phyloP scores from a whole-genome alignment of 2,113 vertebrate species.

The Alexandromys fortis region DNA sequence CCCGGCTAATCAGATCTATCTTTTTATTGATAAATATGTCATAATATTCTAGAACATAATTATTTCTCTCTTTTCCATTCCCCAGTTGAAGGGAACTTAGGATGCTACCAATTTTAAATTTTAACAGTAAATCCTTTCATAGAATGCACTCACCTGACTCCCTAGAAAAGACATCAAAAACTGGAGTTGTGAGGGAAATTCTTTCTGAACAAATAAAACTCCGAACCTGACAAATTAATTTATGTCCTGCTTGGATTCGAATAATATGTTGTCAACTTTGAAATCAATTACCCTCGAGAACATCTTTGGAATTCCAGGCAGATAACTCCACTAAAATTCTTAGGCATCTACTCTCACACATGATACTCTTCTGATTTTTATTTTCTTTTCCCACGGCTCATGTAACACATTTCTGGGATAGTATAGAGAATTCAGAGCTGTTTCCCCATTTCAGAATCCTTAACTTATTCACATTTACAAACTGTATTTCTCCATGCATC shows the following conservation, averaged over 20 bases:
- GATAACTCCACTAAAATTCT: neutral
- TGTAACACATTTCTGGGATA: neutral
- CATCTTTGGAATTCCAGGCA: neutral
- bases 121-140: neutral
- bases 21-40: neutral
- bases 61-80: neutral
- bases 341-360: neutral
- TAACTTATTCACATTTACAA: neutral
- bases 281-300: neutral
- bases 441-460: neutral
- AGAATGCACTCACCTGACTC: neutral
- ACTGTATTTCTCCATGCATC: neutral
- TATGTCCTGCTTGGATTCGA: neutral
- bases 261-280: neutral
- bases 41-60: neutral
- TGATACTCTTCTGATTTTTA: neutral
- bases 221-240: neutral
- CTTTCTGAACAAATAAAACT: neutral
- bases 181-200: neutral
- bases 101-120: neutral
- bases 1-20: neutral
- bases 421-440: neutral
- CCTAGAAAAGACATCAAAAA: neutral
- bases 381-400: neutral
- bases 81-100: neutral